A percentile compares a stretch with the other conserved stretches of the same genome.
phyloP scores from a whole-genome alignment of 2,113 vertebrate species.

The Pardalotus punctatus region DNA sequence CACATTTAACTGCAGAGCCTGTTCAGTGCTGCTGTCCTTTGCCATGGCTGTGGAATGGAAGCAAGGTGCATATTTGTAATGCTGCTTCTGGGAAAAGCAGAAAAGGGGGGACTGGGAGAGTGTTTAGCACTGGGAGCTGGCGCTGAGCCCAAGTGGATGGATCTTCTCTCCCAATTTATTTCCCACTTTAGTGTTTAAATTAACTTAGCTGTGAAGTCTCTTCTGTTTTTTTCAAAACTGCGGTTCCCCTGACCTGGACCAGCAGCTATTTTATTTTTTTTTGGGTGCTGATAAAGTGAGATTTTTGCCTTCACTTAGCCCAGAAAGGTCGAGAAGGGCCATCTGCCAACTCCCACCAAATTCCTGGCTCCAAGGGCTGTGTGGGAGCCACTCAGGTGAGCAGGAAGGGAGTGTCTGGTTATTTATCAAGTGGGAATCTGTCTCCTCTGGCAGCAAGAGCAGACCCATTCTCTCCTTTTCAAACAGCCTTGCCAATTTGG shows the following conservation, averaged over 20 bases:
- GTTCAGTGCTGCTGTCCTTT: not conserved
- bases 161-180: not conserved
- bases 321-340: not conserved
- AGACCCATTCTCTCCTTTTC: not conserved
- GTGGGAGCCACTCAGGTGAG: not conserved
- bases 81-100: not conserved
- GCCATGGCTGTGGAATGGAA: not conserved
- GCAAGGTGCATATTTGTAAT: not conserved
- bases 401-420: not conserved
- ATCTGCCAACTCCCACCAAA: not conserved
- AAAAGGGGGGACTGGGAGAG: not conserved
- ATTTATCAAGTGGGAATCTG: not conserved
- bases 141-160: not conserved
- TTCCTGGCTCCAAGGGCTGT: not conserved
- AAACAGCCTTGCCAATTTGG: not conserved
- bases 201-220: not conserved
- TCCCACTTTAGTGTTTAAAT: not conserved
- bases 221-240: not conserved
- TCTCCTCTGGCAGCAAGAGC: not conserved
- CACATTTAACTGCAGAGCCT: rapidly evolving
- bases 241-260: not conserved
- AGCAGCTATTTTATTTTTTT: not conserved
- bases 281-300: not conserved
- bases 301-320: not conserved
- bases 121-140: not conserved